phyloP scores from a whole-genome alignment of 1,140 invertebrate genomes.

The Phortica variegata region DNA sequence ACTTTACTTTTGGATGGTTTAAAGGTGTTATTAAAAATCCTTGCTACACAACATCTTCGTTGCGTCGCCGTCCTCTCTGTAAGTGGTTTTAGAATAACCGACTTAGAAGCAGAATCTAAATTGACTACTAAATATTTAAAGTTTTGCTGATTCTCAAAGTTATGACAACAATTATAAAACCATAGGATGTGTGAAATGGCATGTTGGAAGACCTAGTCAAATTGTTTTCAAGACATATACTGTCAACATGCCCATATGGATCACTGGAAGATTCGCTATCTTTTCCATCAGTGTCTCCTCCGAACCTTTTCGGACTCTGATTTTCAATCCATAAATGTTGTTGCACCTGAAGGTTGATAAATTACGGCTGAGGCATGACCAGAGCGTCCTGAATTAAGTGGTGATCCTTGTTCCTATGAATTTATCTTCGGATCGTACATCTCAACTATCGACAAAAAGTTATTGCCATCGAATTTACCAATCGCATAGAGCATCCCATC shows the following conservation, averaged over 20 bases:
- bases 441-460: conserved; percentile 80
- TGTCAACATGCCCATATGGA: conserved; percentile 7
- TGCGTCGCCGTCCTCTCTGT: too few relatives aligned
- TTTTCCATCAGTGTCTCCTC: conserved; percentile 11
- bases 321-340: conserved; percentile 59
- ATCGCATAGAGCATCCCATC: conserved; percentile 83
- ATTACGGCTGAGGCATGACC: conserved; percentile 88
- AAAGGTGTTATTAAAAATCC: not conserved
- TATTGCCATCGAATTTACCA: conserved; percentile 83
- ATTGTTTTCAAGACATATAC: conserved; percentile 16
- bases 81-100: too few relatives aligned
- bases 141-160: conserved; percentile 29
- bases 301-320: conserved; percentile 21
- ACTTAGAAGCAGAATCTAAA: not conserved
- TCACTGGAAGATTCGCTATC: conserved; percentile 8
- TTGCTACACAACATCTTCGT: not conserved
- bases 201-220: conserved; percentile 24
- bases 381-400: conserved; percentile 81
- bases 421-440: conserved; percentile 79
- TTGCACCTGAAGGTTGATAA: conserved; percentile 66
- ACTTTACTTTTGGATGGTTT: conserved; percentile 1
- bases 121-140: too few relatives aligned
- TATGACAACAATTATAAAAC: conserved; percentile 35
- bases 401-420: conserved; percentile 72
- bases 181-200: conserved; percentile 41